Evolutionary conservation across 2,113 vertebrate species (phyloP).

Genomic region (Dicaeum eximium): DNA sequence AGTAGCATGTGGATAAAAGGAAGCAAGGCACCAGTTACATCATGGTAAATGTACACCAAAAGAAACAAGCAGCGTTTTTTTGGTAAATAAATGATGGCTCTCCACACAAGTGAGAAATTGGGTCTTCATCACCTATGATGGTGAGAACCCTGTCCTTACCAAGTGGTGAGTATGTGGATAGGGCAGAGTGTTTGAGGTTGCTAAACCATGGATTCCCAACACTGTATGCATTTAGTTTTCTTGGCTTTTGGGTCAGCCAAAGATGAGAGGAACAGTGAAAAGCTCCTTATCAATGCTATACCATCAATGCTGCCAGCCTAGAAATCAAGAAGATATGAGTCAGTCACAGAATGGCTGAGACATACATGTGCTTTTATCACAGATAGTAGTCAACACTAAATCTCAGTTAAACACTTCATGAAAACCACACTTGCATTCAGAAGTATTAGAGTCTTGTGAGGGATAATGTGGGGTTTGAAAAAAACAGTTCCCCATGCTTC

Average conservation of each 20-base stretch:
- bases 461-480: neutral
- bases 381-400: neutral
- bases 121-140: neutral
- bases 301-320: neutral
- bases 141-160: neutral
- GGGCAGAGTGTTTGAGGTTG: neutral
- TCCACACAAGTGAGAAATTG: neutral
- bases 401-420: neutral
- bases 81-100: neutral
- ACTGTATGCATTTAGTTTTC: neutral
- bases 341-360: neutral
- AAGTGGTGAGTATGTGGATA: neutral
- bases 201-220: neutral
- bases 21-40: neutral
- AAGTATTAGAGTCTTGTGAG: neutral
- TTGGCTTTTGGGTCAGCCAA: neutral
- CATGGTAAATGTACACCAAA: neutral
- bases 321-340: neutral
- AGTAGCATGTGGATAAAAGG: neutral
- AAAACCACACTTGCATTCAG: neutral
- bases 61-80: rapidly evolving
- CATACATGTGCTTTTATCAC: neutral
- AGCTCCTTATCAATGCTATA: neutral
- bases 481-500: neutral
- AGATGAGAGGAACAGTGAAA: neutral